Base-by-base conservation (phyloP, 2,113 vertebrate genomes). In the Silurus asotus region DNA sequence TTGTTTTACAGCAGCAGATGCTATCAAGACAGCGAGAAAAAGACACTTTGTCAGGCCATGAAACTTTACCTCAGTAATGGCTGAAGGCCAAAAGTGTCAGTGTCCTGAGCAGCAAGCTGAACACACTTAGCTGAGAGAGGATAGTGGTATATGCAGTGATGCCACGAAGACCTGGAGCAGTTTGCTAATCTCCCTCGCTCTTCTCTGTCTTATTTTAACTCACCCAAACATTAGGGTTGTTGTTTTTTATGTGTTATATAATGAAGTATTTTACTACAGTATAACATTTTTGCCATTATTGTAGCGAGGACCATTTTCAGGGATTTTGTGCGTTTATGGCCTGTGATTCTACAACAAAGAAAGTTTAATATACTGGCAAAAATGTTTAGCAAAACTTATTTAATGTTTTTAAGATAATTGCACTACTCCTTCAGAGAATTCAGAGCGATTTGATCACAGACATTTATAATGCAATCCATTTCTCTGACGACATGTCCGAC, bases 61-160 rank as follows among this genome's bases (percentile, higher is more conserved):
- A 80, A 80, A 80, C 81, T 83, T 69, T 83, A 55, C 56, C 61
- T 69, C 25, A 1, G 64, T 56, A 53, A 83, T 69, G 64, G 62
- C 62, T 69, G 28, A 28, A 79, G 56, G 77, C 77, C 77, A 79
- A 56, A 55, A 45, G 55, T 61, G 17, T 61, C 5, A 45, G 56
- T 80, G 77, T 61, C 77, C 17, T 45, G 19, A 45, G 28, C 77
- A 59, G 77, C 77, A 59, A 10, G 77, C 77, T 59, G 25, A 61
- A 48, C n/a, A 3, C 25, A 58, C 53, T 8, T 1, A 19, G 6
- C 25, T 19, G 25, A 15, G 53, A 58, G 6, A 19, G 51, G 75
- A 10, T 77, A 15, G 10, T n/a, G 23, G 51, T 56, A 17, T 28
- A 14, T 49, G 15, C 45, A 19, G 9, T 51, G 72, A n/a, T 75